Conservation (phyloP, 2,113 vertebrate species). For the Polypterus senegalus region DNA sequence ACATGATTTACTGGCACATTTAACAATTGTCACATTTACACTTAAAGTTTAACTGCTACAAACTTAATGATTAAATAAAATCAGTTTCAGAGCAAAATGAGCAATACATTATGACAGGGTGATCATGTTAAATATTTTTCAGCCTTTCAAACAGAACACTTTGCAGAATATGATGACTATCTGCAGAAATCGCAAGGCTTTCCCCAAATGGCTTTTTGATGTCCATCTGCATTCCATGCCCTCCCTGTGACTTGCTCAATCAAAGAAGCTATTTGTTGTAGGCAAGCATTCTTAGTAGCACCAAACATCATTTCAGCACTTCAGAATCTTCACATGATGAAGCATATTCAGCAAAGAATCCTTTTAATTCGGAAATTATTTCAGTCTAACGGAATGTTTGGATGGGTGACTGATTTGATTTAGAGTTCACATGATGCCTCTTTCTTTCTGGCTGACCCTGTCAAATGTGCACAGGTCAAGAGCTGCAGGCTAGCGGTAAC, state of each 20-base stretch:
- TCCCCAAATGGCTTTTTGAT: constrained; percentile 19
- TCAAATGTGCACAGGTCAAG: constrained; percentile 35
- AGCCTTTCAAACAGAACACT: too few species aligned
- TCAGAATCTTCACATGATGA: constrained; percentile 37
- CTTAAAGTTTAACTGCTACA: too few species aligned
- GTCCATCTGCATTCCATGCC: constrained; percentile 23
- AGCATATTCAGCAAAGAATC: constrained; percentile 30
- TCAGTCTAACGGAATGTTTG: constrained; percentile 62
- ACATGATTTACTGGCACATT: too few species aligned
- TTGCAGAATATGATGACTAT: constrained; percentile 15
- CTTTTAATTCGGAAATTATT: constrained; percentile 54
- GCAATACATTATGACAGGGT: too few species aligned
- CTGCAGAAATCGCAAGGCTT: constrained; percentile 28
- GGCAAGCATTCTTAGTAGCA: constrained; percentile 29
- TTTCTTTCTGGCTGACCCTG: constrained; percentile 38
- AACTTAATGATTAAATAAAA: too few species aligned
- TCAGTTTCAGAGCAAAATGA: too few species aligned
- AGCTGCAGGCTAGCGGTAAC: constrained; percentile 34
- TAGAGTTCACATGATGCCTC: constrained; percentile 45
- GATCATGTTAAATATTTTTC: too few species aligned
- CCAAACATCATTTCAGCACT: constrained; percentile 20
- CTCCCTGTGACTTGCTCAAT: constrained; percentile 33
- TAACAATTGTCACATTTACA: too few species aligned
- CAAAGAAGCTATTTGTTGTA: constrained; percentile 32
- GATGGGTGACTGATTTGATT: constrained; percentile 64